Base-by-base conservation (phyloP, 2,113 vertebrate species). In the Ginglymostoma cirratum region DNA sequence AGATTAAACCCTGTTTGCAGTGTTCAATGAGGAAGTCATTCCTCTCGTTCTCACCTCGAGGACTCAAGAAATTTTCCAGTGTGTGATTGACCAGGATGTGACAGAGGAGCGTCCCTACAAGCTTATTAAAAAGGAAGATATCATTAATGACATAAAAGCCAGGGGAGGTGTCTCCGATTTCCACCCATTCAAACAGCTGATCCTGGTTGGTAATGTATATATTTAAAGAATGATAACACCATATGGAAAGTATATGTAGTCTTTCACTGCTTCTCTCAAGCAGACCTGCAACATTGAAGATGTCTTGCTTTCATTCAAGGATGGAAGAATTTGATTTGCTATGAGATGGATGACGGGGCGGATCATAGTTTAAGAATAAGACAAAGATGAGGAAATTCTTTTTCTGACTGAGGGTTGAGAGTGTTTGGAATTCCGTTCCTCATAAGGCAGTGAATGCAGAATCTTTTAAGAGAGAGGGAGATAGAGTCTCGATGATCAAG, bases 141-240 rank as follows among this genome's bases (percentile, higher is more conserved):
- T 99, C 83, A 96, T 99, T 65, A 97, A 98, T 96, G 99, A 99
- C 96, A 97, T 99, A 72, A 97, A 96, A 96, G 98, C 89, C 65
- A 98, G 98, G 97, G 98, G 98, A 0, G 98, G 98, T 0, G 96
- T 98, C 96, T 99, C 99, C 5, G 99, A 99, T 97, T 99, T 99
- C 97, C 96, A 98, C 80, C 98, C 98, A 12, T 23, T 98, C 96
- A 99, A 98, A 97, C 98, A 98, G 96, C 52, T 97, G 69, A 96
- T 99, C 70, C 96, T 97, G 96, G 99, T 99, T 97, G 96, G 98
- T 97, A 96, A 2, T 52, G 17, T 6, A 38, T 34, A 10, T 72
- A 85, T 23, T 96, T 5, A 96, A 27, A 14, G 21, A 17, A 23
- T 93, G 27, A 61, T 61, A 65, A 17, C 34, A 15, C 52, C 48